phyloP scores from a whole-genome alignment of 1,140 invertebrate species.

The Neuroterus valhalla region DNA sequence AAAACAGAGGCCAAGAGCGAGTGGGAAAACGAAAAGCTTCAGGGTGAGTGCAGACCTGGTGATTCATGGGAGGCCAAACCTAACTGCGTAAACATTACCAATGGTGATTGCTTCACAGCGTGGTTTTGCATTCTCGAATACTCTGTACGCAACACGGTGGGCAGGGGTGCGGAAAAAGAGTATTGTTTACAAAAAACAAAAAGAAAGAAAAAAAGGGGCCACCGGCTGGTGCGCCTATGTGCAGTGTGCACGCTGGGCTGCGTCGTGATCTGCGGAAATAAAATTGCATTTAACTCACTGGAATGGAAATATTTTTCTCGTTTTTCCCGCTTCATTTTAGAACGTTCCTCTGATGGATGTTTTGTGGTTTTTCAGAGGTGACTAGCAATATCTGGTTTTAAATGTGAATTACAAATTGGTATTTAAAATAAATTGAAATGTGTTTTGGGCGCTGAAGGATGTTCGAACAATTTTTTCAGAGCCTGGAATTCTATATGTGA shows the following conservation, averaged over 20 bases:
- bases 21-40: conserved; percentile 24
- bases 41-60: background rate
- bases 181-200: conserved; percentile 47
- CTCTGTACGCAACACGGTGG: conserved; percentile 31
- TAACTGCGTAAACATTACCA: conserved; percentile 63
- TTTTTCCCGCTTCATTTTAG: background rate
- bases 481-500: too few species aligned
- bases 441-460: background rate
- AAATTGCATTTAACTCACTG: conserved; percentile 8
- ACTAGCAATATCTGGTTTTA: too few species aligned
- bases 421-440: too few species aligned
- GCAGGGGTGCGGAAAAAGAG: conserved; percentile 32
- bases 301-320: background rate
- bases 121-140: conserved; percentile 55
- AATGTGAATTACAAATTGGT: too few species aligned
- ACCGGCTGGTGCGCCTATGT: too few species aligned
- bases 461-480: background rate
- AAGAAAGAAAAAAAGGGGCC: too few species aligned
- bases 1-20: conserved; percentile 37
- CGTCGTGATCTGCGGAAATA: background rate
- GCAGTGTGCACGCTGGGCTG: background rate
- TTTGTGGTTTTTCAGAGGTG: too few species aligned
- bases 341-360: too few species aligned
- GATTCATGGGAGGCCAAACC: conserved; percentile 45
- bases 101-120: conserved; percentile 61